Evolutionary conservation across 2,888 invertebrate genomes (phyloP).

Genomic region (Elmis aenea): DNA sequence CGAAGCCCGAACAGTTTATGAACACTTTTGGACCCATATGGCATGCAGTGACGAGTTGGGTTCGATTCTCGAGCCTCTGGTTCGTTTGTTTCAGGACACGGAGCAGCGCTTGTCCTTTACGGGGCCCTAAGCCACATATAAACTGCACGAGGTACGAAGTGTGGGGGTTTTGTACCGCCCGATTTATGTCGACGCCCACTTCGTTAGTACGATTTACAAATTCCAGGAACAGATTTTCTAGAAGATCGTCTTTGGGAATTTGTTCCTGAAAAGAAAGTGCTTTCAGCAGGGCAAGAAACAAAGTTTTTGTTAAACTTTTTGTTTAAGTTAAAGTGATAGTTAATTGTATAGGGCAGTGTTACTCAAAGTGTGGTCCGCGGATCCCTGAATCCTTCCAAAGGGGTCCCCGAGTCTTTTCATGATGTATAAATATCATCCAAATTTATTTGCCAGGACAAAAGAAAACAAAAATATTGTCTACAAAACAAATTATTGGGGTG

Average conservation of each 20-base stretch:
- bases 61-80: conserved; percentile 87
- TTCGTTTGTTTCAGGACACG: conserved; percentile 87
- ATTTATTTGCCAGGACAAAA: no score
- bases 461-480: no score
- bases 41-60: conserved; percentile 90
- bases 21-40: conserved; percentile 95
- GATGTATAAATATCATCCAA: no score
- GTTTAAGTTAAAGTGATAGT: no score
- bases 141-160: conserved; percentile 90
- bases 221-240: conserved; percentile 81
- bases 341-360: no score
- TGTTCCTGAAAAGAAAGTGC: conserved; percentile 57
- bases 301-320: neutral
- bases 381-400: no score
- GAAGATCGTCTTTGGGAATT: conserved; percentile 75
- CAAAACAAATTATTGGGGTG: no score
- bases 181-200: conserved; percentile 95
- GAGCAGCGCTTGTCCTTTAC: conserved; percentile 85
- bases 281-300: conserved; percentile 2
- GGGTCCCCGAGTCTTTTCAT: no score
- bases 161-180: conserved; percentile 83
- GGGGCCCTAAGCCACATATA: conserved; percentile 92
- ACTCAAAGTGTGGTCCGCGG: no score
- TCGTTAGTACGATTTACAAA: conserved; percentile 95
- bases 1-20: conserved; percentile 98